These are phyloP conservation scores for Callorhinus ursinus DNA, from an alignment of 2,113 vertebrate genomes.

Conservation along the genomic window DNA sequence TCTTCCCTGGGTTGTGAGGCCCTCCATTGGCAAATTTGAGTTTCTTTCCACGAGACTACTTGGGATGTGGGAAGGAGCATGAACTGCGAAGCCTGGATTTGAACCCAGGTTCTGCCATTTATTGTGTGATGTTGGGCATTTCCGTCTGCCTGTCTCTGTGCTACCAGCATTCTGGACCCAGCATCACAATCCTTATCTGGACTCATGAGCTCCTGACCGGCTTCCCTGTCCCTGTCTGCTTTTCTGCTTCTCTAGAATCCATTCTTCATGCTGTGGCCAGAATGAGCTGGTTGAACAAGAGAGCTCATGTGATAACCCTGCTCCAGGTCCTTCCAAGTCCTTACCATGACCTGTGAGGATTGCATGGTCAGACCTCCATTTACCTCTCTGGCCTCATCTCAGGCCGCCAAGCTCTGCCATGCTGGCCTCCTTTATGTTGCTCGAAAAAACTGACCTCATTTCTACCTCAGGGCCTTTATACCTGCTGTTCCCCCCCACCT, in stretches of 20 bases:
- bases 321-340: background rate
- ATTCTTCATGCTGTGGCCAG: background rate
- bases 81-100: background rate
- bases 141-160: background rate
- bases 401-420: background rate
- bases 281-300: background rate
- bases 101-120: background rate
- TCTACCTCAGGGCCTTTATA: conserved; percentile 20
- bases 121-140: background rate
- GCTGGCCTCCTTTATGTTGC: background rate
- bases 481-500: background rate
- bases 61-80: background rate
- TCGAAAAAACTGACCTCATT: background rate
- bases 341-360: background rate
- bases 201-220: background rate
- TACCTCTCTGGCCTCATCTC: background rate
- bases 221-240: background rate
- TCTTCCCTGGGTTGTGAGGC: background rate
- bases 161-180: background rate
- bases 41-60: background rate
- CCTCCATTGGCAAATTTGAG: background rate
- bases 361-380: background rate
- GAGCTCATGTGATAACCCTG: background rate
- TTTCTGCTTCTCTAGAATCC: background rate
- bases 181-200: background rate